Base-by-base conservation (phyloP, 2,113 vertebrate species). In the Phaethornis superciliosus region DNA sequence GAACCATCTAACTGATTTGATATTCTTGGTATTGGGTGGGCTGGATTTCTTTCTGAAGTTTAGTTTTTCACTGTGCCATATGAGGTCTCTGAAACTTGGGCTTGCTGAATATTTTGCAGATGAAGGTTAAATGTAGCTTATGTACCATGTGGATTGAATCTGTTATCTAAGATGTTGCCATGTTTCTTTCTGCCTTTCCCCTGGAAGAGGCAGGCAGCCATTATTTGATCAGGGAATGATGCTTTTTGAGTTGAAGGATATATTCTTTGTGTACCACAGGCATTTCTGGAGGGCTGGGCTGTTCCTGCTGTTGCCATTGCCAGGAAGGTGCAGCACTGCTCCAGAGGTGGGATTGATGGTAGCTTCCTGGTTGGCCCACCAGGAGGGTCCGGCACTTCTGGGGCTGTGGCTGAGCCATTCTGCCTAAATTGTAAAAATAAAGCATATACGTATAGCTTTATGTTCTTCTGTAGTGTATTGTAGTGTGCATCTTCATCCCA, bases 351-450 rank as follows among this genome's bases (percentile, higher is more conserved):
- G 40, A 21, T 10, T 33, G 40, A n/a, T n/a, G n/a, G n/a, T 27
- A 62, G 10, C 40, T 71, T 81, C 5, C 24, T 0, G 0, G 23
- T 16, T 33, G 76, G 12, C 14, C 13, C 22, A 7, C 8, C 1
- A 7, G 70, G 17, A 44, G n/a, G 10, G 35, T 58, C 21, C 37
- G 55, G 37, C 30, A 9, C 15, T 84, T 55, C 52, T 42, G 30
- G 56, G 54, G 49, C 54, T 62, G 47, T 4, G 2, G 12, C 24
- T 47, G 21, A 64, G 30, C n/a, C 20, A 10, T 69, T 33, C 40
- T 82, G 51, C 27, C 62, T 51, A 32, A 37, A 75, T 11, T 40
- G 12, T 33, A 22, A 70, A 76, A 40, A 30, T 58, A 51, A 60
- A 76, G 16, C 14, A 24, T 12, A 11, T 30, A 9, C 10, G 22